Evolutionary conservation across 2,113 vertebrate species (phyloP), one percentile per base, ranked within the genome.

Genomic region (Miniopterus natalensis): DNA sequence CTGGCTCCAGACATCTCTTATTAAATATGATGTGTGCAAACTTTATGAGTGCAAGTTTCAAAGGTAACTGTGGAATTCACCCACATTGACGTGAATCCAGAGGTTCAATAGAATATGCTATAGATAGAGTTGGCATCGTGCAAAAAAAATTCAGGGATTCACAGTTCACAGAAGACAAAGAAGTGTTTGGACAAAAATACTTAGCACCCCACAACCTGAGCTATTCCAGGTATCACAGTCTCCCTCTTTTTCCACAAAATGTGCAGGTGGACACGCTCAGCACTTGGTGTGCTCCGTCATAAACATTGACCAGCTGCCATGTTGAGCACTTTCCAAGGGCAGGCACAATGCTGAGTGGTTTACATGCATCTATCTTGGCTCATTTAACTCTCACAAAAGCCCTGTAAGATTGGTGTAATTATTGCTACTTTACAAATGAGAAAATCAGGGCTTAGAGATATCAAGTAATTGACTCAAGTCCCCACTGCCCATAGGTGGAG

Each of bases 371-470:
- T 14, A 66, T 55, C 27, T 71, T 65, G 88, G 88, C 49, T 78
- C 49, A 29, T 25, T 73, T 66, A 85, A 78, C 71, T 53, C 74
- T 92, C 68, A 78, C 40, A 74, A 92, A 63, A 92, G 78, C 78
- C 73, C 78, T 49, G 23, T 27, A 63, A 80, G 66, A 85, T 81
- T 45, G 45, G 84, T 68, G 4, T 86, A 66, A 94, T 95, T 83
- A 79, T 36, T 31, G 4, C 20, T 73, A 4, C 49, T 95, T 77
- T 59, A 92, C 49, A 53, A 55, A 74, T 78, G 92, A 94, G 84
- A 90, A 94, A 94, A 96, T 51, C 68, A n/a, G 59, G 55, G 42
- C 74, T 92, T 91, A 55, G 61, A 21, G 25, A 47, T 45, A 81
- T 2, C 55, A 65, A 23, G 40, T 49, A 71, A 81, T 47, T 81